Conservation (phyloP, 1,140 invertebrate genomes). For the Macrotrachela quadricornifera region DNA sequence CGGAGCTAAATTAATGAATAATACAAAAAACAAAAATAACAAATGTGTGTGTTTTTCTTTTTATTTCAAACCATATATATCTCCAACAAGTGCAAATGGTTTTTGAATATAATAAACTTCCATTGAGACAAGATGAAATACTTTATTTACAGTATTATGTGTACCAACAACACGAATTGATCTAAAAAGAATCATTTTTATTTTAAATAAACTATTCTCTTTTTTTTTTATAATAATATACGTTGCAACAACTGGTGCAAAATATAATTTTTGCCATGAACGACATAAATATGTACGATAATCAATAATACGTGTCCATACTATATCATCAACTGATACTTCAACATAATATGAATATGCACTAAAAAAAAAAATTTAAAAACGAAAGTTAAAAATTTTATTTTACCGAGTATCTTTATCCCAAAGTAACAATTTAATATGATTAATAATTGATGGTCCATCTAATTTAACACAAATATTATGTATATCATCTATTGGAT, state of each 20-base stretch:
- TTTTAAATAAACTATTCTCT: slow-evolving; percentile 15
- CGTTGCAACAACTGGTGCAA: slow-evolving; percentile 57
- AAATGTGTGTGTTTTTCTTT: no score
- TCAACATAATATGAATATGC: slow-evolving; percentile 92
- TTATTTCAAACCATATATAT: no score
- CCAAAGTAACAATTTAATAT: slow-evolving; percentile 74
- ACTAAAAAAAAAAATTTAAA: slow-evolving; percentile 8
- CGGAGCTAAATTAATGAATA: slow-evolving; percentile 44
- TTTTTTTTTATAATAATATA: slow-evolving; percentile 4
- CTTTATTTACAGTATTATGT: slow-evolving; percentile 80
- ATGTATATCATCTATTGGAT: no score
- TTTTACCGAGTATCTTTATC: slow-evolving; percentile 60
- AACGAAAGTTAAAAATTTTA: not conserved
- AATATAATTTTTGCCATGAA: slow-evolving; percentile 86
- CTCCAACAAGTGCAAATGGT: slow-evolving; percentile 47
- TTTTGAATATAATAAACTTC: slow-evolving; percentile 63
- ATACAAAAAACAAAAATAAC: no score
- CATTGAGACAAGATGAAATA: slow-evolving; percentile 75
- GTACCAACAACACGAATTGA: slow-evolving; percentile 74
- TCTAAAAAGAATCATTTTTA: slow-evolving; percentile 39
- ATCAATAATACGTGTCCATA: slow-evolving; percentile 78
- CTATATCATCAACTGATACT: slow-evolving; percentile 78
- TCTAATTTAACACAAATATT: slow-evolving; percentile 45
- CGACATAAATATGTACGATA: slow-evolving; percentile 71
- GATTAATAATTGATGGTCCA: slow-evolving; percentile 70